Evolutionary conservation across 2,888 invertebrate species (phyloP), one percentile per base, ranked within the genome.

Genomic region (Arge pagana): DNA sequence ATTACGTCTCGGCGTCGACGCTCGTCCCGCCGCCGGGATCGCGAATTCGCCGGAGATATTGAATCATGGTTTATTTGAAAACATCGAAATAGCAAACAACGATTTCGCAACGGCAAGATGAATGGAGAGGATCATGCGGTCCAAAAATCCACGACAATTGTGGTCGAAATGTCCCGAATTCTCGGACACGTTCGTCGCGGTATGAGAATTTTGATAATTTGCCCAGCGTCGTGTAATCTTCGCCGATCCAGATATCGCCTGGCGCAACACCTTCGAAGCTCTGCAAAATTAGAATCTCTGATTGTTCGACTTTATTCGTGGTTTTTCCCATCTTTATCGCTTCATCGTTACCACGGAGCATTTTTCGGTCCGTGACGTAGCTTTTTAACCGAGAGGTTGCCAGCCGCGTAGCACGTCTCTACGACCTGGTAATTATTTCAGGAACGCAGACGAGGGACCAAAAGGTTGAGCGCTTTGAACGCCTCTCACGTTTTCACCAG

Each of bases 401-500:
- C n/a, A 11, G n/a, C 18, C 16, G n/a, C 11, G 15, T 13, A 19
- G 31, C 30, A n/a, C n/a, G n/a, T n/a, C n/a, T n/a, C 30, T 21
- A 42, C 16, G 23, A 45, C 45, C 45, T 24, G 23, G 16, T n/a
- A 37, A 23, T 52, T 43, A 43, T 52, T 45, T 18, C 53, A 57
- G 59, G 61, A 64, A 59, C 28, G 45, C 40, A 28, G 36, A 42
- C 48, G 15, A 53, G 50, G 48, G 50, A 48, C 48, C 48, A 48
- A 61, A 61, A 58, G 64, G 61, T 65, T 58, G 60, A 58, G 51
- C 54, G 51, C 35, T 52, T 56, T 56, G 61, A 60, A 60, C 56
- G 66, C 56, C 59, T 30, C 42, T n/a, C n/a, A 57, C 64, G 67
- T 72, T 69, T 68, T 63, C 53, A 50, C 56, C 61, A 59, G 70